Evolutionary conservation across 2,113 vertebrate genomes (phyloP).

Genomic region (Xiphophorus couchianus): DNA sequence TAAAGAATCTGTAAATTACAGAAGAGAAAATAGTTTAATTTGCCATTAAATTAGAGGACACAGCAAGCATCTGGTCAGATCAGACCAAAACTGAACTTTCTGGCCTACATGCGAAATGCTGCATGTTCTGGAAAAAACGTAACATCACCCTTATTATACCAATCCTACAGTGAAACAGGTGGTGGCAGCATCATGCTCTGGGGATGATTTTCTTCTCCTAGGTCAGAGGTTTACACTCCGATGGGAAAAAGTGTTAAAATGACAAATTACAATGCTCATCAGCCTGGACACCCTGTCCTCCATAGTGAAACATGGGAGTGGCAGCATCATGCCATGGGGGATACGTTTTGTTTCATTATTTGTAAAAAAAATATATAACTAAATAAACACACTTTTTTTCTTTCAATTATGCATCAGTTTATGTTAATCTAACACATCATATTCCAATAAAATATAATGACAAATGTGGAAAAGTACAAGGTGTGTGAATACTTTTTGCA

Average conservation of each 20-base stretch:
- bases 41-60: background rate
- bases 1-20: no score
- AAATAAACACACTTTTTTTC: no score
- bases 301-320: background rate
- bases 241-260: no score
- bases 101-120: background rate
- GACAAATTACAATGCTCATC: no score
- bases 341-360: background rate
- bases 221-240: no score
- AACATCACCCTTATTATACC: no score
- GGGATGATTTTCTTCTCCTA: no score
- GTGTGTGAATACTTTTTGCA: background rate
- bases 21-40: background rate
- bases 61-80: background rate
- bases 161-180: no score
- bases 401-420: background rate
- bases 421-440: background rate
- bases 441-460: background rate
- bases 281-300: background rate
- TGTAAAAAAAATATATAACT: background rate
- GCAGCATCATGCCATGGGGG: background rate
- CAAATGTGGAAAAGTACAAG: background rate
- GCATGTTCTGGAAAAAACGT: background rate
- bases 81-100: background rate
- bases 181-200: no score